Evolutionary conservation across 1,140 invertebrate species (phyloP).

Genomic region (Diploscapter pachys): DNA sequence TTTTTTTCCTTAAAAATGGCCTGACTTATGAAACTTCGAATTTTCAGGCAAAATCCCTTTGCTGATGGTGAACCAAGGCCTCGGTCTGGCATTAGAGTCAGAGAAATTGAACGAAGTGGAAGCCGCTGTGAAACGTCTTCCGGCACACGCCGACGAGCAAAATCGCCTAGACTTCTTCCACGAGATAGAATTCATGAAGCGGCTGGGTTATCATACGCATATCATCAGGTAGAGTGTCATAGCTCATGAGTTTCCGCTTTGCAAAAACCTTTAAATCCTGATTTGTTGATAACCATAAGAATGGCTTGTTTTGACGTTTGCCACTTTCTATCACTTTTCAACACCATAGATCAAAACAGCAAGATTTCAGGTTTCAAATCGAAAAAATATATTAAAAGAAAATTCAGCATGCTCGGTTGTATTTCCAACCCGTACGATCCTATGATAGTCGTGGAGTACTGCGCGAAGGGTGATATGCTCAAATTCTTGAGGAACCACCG

Average conservation of each 20-base stretch:
- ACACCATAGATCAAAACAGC: no score
- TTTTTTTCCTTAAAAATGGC: neutral
- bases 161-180: slow-evolving; percentile 27
- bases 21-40: neutral
- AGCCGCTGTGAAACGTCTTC: slow-evolving; percentile 29
- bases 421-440: slow-evolving; percentile 24
- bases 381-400: no score
- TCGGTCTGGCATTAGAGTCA: slow-evolving; percentile 14
- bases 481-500: slow-evolving; percentile 27
- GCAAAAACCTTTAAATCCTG: no score
- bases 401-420: slow-evolving; percentile 22
- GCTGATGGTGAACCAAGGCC: slow-evolving; percentile 7
- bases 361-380: no score
- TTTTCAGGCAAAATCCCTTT: slow-evolving; percentile 27
- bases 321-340: no score
- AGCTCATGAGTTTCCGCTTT: no score
- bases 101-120: slow-evolving; percentile 9
- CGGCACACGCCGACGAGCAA: slow-evolving; percentile 26
- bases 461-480: slow-evolving; percentile 25
- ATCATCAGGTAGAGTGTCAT: slow-evolving; percentile 1
- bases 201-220: slow-evolving; percentile 24
- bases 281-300: no score
- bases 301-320: no score
- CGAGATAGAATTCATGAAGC: slow-evolving; percentile 37
- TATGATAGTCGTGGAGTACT: slow-evolving; percentile 32